Conservation (phyloP, 1,140 invertebrate species). For the Lutraria rhynchaena region DNA sequence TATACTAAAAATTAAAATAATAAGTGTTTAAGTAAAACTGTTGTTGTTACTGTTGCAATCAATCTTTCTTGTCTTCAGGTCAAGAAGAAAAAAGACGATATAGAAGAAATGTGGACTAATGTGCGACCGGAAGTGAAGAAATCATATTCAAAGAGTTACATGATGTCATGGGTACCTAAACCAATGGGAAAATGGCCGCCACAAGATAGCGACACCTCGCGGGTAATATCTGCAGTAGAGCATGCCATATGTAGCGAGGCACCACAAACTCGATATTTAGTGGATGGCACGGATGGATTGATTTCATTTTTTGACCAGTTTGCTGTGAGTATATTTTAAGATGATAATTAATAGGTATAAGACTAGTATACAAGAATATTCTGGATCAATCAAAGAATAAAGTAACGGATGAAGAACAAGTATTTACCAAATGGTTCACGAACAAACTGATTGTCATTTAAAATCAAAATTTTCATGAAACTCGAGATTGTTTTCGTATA, state of each 20-base stretch:
- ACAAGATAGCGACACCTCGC: neutral
- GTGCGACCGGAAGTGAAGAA: conserved; percentile 15
- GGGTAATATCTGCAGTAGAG: neutral
- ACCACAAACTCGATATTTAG: conserved; percentile 22
- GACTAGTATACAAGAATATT: no score
- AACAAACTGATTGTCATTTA: no score
- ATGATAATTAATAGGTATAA: no score
- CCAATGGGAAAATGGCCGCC: neutral
- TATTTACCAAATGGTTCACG: no score
- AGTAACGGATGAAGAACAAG: no score
- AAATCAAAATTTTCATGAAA: no score
- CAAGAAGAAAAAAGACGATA: neutral
- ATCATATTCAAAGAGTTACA: neutral
- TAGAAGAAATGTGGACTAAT: conserved; percentile 27
- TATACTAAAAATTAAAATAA: no score
- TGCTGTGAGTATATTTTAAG: conserved; percentile 27
- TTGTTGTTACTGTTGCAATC: no score
- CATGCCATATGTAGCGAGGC: neutral
- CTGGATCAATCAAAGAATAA: no score
- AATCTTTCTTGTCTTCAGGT: neutral
- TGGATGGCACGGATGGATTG: neutral
- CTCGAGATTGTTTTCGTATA: no score
- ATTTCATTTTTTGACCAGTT: conserved; percentile 12
- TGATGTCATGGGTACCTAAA: conserved; percentile 24
- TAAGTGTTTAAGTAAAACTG: no score